A percentile compares a stretch with the other conserved stretches of the same genome.
These are phyloP conservation scores for Bucco capensis DNA, from an alignment of 2,113 vertebrate genomes.

Conservation along the genomic window DNA sequence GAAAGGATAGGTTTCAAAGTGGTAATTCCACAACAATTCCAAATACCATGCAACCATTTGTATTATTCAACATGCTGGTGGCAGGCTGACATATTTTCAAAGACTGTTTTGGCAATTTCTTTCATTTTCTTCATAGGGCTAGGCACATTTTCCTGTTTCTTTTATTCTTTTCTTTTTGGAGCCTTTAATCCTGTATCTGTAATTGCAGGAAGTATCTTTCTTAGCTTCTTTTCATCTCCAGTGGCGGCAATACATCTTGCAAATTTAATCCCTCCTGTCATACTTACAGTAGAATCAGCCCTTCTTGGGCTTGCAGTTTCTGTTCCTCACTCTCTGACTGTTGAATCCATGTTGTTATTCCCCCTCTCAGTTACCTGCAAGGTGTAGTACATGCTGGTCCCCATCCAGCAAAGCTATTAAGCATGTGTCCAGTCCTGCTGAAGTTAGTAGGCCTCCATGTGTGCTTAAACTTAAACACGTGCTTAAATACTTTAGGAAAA, in stretches of 20 bases:
- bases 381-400: fast-evolving
- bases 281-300: not conserved
- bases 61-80: not conserved
- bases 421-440: not conserved
- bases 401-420: not conserved
- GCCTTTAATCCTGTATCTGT: not conserved
- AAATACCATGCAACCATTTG: not conserved
- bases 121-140: not conserved
- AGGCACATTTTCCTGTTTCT: not conserved
- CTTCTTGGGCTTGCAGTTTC: not conserved
- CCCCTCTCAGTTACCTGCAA: not conserved
- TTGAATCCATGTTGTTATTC: not conserved
- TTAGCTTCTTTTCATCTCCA: not conserved
- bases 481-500: slow-evolving; percentile 6
- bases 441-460: not conserved
- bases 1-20: not conserved
- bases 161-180: not conserved
- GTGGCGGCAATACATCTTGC: not conserved
- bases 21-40: not conserved
- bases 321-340: not conserved
- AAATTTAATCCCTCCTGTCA: not conserved
- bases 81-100: not conserved
- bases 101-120: not conserved
- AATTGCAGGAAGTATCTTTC: not conserved
- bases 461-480: slow-evolving; percentile 2